phyloP scores from a whole-genome alignment of 2,888 invertebrate genomes.

The Parnassius orleans region DNA sequence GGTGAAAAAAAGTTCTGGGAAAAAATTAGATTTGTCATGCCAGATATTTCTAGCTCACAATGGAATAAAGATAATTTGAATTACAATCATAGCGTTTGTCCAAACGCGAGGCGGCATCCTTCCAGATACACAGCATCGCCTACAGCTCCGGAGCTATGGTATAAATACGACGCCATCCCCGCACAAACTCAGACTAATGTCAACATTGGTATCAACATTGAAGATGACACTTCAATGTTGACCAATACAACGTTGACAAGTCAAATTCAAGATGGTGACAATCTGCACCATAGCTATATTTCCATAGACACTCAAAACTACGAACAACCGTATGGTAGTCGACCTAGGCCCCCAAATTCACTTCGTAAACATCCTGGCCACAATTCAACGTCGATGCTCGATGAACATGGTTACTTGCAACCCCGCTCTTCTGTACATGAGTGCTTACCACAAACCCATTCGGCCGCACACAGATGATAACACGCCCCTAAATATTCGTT shows the following conservation, averaged over 20 bases:
- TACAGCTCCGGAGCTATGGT: constrained; percentile 86
- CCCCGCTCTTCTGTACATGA: constrained; percentile 76
- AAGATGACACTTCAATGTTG: constrained; percentile 82
- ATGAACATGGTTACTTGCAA: constrained; percentile 78
- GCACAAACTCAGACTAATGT: constrained; percentile 76
- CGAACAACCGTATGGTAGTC: constrained; percentile 72
- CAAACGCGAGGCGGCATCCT: constrained; percentile 80
- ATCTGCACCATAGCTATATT: constrained; percentile 85
- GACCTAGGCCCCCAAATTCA: constrained; percentile 71
- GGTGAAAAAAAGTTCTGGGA: constrained; percentile 95
- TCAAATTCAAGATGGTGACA: constrained; percentile 83
- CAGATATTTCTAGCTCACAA: constrained; percentile 85
- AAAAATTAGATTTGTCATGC: constrained; percentile 90
- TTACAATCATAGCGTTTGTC: constrained; percentile 77
- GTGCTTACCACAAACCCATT: constrained; percentile 76
- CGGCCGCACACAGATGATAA: constrained; percentile 72
- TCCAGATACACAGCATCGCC: constrained; percentile 87
- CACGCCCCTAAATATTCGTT: constrained; percentile 55
- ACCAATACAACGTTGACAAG: constrained; percentile 82
- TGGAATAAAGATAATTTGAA: constrained; percentile 81
- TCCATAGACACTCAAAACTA: constrained; percentile 83
- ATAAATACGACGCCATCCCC: constrained; percentile 84
- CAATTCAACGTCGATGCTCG: constrained; percentile 71
- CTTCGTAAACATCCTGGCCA: constrained; percentile 70
- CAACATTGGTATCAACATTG: constrained; percentile 75